phyloP scores from a whole-genome alignment of 1,140 invertebrate genomes.

The Drosophila hydei region DNA sequence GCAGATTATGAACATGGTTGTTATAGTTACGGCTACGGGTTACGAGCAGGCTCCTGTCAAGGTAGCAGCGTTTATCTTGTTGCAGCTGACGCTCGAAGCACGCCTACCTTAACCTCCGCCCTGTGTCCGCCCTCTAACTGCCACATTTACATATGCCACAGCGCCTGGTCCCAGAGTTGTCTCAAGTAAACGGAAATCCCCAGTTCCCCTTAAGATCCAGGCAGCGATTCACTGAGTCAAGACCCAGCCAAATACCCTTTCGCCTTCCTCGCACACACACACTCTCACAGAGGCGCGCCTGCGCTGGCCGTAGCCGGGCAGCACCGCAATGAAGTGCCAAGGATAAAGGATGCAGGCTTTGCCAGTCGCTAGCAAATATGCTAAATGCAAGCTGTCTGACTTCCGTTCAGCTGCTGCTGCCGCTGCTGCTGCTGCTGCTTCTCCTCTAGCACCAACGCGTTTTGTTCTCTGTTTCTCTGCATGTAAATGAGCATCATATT shows the following conservation, averaged over 20 bases:
- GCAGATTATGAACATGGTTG: constrained; percentile 65
- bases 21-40: constrained; percentile 29
- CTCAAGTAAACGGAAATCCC: constrained; percentile 16
- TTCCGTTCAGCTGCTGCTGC: constrained; percentile 8
- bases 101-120: constrained; percentile 20
- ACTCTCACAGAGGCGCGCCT: constrained; percentile 47
- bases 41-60: constrained; percentile 27
- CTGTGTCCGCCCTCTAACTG: too few species aligned
- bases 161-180: constrained; percentile 1
- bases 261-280: background rate
- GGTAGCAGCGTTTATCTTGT: constrained; percentile 35
- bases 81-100: constrained; percentile 62
- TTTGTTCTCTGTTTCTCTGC: constrained; percentile 39
- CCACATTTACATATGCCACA: constrained; percentile 59
- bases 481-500: constrained; percentile 77
- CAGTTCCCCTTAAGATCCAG: background rate
- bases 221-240: background rate
- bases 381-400: constrained; percentile 60
- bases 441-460: background rate
- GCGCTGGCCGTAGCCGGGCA: constrained; percentile 5
- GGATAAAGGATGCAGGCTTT: constrained; percentile 30
- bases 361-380: constrained; percentile 43
- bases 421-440: constrained; percentile 10
- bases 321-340: constrained; percentile 10
- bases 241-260: constrained; percentile 21